Conservation (phyloP, 1,140 invertebrate species). For the Drosophila nannoptera region DNA sequence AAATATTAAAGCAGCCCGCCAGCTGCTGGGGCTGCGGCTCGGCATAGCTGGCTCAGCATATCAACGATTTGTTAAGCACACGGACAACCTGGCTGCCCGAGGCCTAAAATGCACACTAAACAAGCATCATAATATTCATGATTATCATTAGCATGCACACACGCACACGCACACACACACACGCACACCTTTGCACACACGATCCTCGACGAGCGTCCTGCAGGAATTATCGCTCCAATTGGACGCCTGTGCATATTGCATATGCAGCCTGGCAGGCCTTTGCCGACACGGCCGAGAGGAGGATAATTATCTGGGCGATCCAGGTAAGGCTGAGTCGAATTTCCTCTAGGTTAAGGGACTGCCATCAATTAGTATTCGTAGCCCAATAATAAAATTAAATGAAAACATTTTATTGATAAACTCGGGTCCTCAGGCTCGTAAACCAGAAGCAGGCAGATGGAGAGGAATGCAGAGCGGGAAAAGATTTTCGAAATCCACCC, state of each 20-base stretch:
- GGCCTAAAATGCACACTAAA: constrained; percentile 35
- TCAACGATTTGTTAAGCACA: constrained; percentile 63
- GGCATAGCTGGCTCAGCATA: constrained; percentile 36
- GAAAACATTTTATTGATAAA: no score
- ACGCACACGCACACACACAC: constrained; percentile 4
- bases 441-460: background rate
- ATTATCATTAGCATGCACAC: constrained; percentile 64
- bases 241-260: constrained; percentile 51
- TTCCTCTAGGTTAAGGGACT: no score
- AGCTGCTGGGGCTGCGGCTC: background rate
- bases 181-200: background rate
- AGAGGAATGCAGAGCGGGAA: background rate
- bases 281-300: background rate
- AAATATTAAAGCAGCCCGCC: constrained; percentile 61
- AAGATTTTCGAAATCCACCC: background rate
- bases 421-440: no score
- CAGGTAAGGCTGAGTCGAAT: no score
- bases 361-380: no score
- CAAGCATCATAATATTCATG: constrained; percentile 69
- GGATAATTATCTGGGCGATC: no score
- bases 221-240: constrained; percentile 45
- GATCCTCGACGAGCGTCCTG: constrained; percentile 29
- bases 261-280: constrained; percentile 35
- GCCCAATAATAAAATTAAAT: no score
- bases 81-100: constrained; percentile 52